These are phyloP conservation scores for Tricholauxania praeusta DNA, from an alignment of 2,888 invertebrate species.

Conservation along the genomic window DNA sequence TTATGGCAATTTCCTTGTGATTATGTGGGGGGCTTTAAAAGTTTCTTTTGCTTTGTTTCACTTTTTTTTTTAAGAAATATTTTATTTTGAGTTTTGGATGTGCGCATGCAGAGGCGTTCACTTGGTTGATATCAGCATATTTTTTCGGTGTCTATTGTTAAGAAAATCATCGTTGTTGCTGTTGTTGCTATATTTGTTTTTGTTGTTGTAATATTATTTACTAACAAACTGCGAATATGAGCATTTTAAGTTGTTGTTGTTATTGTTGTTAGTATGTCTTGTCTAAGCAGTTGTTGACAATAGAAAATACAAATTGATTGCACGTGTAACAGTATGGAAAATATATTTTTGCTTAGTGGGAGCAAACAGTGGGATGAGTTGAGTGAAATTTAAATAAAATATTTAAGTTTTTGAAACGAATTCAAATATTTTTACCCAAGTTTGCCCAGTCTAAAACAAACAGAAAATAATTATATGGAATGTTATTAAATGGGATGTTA, in stretches of 20 bases:
- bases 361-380: neutral
- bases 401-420: too few relatives aligned
- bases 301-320: slow-evolving; percentile 65
- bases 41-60: too few relatives aligned
- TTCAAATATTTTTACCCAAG: too few relatives aligned
- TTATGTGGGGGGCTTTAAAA: neutral
- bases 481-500: too few relatives aligned
- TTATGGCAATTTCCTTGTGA: slow-evolving; percentile 32
- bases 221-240: neutral
- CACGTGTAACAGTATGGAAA: slow-evolving; percentile 59
- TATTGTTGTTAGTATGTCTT: neutral
- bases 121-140: neutral
- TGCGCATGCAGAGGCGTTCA: too few relatives aligned
- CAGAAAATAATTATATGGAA: too few relatives aligned
- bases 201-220: slow-evolving; percentile 10
- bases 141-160: slow-evolving; percentile 10
- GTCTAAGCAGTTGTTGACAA: slow-evolving; percentile 43
- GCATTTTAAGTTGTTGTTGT: slow-evolving; percentile 24
- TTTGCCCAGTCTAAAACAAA: too few relatives aligned
- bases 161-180: neutral
- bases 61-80: too few relatives aligned
- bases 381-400: too few relatives aligned
- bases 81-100: too few relatives aligned
- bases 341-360: slow-evolving; percentile 52
- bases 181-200: slow-evolving; percentile 1